Percentiles rank a stretch among this genome's conserved stretches.
phyloP scores from a whole-genome alignment of 92 coral and sea anemone genomes.

The Hydrozoanthus gracilis region DNA sequence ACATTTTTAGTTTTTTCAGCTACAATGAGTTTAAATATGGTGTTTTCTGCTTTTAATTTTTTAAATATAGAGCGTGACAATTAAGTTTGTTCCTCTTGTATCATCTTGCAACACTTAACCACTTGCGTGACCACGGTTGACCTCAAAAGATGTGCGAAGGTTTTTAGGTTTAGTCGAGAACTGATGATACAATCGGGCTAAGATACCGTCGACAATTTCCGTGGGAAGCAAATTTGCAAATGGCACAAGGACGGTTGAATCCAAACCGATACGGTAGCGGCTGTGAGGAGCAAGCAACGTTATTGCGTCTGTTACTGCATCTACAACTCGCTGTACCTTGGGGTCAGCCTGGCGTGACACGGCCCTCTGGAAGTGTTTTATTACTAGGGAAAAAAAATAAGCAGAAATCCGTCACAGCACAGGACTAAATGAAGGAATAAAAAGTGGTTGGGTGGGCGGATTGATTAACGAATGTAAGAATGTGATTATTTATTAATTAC shows the following conservation, averaged over 20 bases:
- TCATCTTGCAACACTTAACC: background rate
- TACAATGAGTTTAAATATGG: too few relatives aligned
- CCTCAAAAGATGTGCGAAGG: background rate
- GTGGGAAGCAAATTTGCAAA: slow-evolving; percentile 26
- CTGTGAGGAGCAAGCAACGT: background rate
- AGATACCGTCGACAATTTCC: background rate
- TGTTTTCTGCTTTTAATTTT: too few relatives aligned
- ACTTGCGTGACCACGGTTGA: slow-evolving; percentile 13
- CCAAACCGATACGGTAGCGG: slow-evolving; percentile 26
- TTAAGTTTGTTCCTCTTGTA: too few relatives aligned
- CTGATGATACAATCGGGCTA: slow-evolving; percentile 34
- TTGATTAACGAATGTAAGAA: background rate
- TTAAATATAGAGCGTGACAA: too few relatives aligned
- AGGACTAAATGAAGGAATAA: background rate
- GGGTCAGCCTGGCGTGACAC: slow-evolving; percentile 36
- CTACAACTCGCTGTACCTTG: slow-evolving; percentile 2
- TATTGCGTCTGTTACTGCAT: background rate
- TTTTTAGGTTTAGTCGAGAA: background rate
- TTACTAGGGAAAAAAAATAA: slow-evolving; percentile 13
- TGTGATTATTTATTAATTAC: too few relatives aligned
- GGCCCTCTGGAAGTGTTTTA: slow-evolving; percentile 5
- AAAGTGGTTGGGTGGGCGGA: background rate
- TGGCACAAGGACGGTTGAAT: slow-evolving; percentile 16
- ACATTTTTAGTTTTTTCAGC: too few relatives aligned
- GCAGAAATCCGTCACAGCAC: background rate